Evolutionary conservation across 2,113 vertebrate genomes (phyloP), one percentile per base, ranked within the genome.

Genomic region (Cebus imitator): DNA sequence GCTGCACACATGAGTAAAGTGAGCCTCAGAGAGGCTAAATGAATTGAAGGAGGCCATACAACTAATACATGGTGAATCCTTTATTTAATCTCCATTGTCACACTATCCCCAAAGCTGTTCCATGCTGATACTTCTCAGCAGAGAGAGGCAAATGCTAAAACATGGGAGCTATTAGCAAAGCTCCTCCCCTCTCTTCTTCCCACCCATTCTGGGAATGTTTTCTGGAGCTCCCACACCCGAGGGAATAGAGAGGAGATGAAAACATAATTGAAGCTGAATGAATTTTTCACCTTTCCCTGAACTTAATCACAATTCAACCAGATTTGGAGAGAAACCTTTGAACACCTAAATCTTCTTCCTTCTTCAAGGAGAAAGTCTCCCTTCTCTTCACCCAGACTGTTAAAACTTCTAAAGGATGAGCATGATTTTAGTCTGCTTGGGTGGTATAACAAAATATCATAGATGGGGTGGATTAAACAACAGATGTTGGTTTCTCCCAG

Each of bases 121-220:
- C 21, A 2, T 2, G 1, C 18, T 18, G 43, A 16, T 6, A 23
- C 1, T 13, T 30, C 61, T 40, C 6, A 6, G 18, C 50, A 37
- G 12, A 72, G 79, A 76, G 37, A 40, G 11, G 18, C 32, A 75
- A 72, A 40, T 43, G 30, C 61, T 7, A 40, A 43, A n/a, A 58
- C 8, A 6, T 17, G 52, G 55, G n/a, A 48, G 35, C 35, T 52
- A 16, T 45, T 40, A 17, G 27, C n/a, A 27, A 10, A 30, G 9
- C 2, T 14, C 11, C n/a, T 35, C 37, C 48, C 23, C 2, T 45
- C 68, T n/a, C 45, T 3, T 25, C 25, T 40, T 64, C 27, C 52
- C 66, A 52, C 75, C 40, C 75, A 70, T 10, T 16, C 11, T 48
- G 25, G 83, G 61, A 83, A 70, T 30, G 52, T 57, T 87, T 61